Evolutionary conservation across 2,888 invertebrate species (phyloP).

Genomic region (Cerastoderma edule): DNA sequence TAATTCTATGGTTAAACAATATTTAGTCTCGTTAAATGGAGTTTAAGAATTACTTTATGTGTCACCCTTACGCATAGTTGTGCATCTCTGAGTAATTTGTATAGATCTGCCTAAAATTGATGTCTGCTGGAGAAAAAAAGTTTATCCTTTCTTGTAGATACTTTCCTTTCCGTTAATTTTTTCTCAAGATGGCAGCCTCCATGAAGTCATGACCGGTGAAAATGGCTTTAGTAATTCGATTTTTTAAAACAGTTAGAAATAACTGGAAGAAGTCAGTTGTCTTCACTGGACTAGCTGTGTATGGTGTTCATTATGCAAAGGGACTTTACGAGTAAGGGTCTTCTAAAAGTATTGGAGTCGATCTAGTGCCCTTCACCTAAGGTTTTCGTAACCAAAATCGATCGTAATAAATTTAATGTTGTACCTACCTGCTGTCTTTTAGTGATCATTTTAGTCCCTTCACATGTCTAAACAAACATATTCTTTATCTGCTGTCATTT

Average conservation of each 20-base stretch:
- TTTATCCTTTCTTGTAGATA: not conserved
- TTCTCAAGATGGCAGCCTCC: constrained; percentile 49
- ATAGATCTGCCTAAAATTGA: no score
- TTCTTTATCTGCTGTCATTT: no score
- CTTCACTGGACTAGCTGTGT: constrained; percentile 88
- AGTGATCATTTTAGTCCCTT: no score
- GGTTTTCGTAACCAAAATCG: constrained; percentile 5
- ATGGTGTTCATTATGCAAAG: constrained; percentile 89
- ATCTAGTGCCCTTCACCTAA: no score
- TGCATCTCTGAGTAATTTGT: no score
- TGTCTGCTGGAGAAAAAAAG: no score
- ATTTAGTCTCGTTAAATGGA: no score
- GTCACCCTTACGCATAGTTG: no score
- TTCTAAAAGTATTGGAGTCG: no score
- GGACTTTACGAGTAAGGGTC: constrained; percentile 90
- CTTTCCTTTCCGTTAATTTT: constrained; percentile 3
- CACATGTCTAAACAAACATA: no score
- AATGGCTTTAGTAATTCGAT: constrained; percentile 85
- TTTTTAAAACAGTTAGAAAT: constrained; percentile 89
- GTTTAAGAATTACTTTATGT: no score
- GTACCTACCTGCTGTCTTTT: not conserved
- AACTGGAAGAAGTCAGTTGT: constrained; percentile 96
- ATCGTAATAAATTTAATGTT: not conserved
- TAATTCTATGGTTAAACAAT: no score
- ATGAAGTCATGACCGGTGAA: constrained; percentile 17